phyloP scores from a whole-genome alignment of 2,113 vertebrate species.

The Grammomys surdaster region DNA sequence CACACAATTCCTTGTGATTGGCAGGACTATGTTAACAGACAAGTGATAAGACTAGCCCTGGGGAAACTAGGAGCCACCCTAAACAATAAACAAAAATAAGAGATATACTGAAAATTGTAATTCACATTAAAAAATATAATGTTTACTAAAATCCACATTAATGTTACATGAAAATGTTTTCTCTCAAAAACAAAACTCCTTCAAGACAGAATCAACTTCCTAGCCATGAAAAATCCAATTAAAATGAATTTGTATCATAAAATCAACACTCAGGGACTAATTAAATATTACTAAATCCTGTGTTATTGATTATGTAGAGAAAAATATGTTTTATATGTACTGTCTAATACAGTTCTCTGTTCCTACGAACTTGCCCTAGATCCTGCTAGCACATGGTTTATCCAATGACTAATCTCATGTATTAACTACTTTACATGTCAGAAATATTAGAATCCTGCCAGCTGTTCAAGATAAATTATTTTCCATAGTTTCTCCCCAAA shows the following conservation, averaged over 20 bases:
- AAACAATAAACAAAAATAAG: slow-evolving; percentile 77
- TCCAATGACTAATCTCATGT: slow-evolving; percentile 75
- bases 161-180: not conserved
- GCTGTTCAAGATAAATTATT: slow-evolving; percentile 17
- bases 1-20: slow-evolving; percentile 77
- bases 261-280: slow-evolving; percentile 83
- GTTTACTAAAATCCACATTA: not conserved
- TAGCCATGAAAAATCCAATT: slow-evolving; percentile 80
- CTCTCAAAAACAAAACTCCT: slow-evolving; percentile 34
- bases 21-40: slow-evolving; percentile 69
- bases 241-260: slow-evolving; percentile 84
- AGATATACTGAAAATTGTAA: slow-evolving; percentile 68
- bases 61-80: slow-evolving; percentile 63
- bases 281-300: slow-evolving; percentile 84
- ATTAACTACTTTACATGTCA: slow-evolving; percentile 62
- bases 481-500: slow-evolving; percentile 20
- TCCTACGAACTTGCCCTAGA: slow-evolving; percentile 76
- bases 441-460: slow-evolving; percentile 28
- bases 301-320: slow-evolving; percentile 82
- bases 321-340: slow-evolving; percentile 65
- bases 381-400: slow-evolving; percentile 68
- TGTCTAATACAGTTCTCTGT: slow-evolving; percentile 68
- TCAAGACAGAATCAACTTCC: slow-evolving; percentile 50
- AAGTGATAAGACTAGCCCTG: slow-evolving; percentile 73
- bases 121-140: slow-evolving; percentile 49